These are phyloP conservation scores for Caprella mutica DNA, from an alignment of 2,888 invertebrate species.

Conservation along the genomic window DNA sequence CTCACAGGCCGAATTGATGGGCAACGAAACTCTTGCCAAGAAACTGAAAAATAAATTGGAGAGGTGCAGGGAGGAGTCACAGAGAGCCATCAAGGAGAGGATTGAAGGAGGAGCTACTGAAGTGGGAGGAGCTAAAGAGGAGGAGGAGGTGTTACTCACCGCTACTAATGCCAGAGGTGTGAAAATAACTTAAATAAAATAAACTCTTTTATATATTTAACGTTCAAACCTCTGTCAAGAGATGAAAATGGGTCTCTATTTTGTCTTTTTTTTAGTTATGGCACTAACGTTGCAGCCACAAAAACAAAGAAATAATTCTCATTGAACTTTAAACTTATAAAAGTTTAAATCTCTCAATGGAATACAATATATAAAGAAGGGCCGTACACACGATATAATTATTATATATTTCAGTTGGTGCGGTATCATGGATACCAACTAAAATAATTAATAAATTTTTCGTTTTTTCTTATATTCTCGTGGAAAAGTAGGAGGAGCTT, in stretches of 20 bases:
- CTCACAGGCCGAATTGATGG: not conserved
- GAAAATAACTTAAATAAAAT: not conserved
- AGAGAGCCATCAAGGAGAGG: not conserved
- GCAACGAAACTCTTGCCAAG: slow-evolving; percentile 47
- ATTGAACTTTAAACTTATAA: no score
- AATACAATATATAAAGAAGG: no score
- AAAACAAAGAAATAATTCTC: no score
- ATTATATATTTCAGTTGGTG: no score
- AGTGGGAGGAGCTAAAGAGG: slow-evolving; percentile 37
- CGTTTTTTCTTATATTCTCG: no score
- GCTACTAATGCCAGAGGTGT: slow-evolving; percentile 45
- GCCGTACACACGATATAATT: no score
- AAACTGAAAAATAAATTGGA: slow-evolving; percentile 55
- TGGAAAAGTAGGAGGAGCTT: no score
- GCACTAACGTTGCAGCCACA: no score
- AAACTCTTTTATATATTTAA: not conserved
- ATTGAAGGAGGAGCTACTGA: not conserved
- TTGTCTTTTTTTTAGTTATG: no score
- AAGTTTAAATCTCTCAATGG: no score
- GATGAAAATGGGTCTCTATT: not conserved
- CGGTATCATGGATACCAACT: no score
- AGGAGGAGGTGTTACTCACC: slow-evolving; percentile 54
- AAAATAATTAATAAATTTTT: no score
- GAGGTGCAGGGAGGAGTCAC: slow-evolving; percentile 34
- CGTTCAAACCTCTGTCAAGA: not conserved